Evolutionary conservation across 2,797 vertebrate genomes (phyloP).

Genomic region (Amazona finschi): DNA sequence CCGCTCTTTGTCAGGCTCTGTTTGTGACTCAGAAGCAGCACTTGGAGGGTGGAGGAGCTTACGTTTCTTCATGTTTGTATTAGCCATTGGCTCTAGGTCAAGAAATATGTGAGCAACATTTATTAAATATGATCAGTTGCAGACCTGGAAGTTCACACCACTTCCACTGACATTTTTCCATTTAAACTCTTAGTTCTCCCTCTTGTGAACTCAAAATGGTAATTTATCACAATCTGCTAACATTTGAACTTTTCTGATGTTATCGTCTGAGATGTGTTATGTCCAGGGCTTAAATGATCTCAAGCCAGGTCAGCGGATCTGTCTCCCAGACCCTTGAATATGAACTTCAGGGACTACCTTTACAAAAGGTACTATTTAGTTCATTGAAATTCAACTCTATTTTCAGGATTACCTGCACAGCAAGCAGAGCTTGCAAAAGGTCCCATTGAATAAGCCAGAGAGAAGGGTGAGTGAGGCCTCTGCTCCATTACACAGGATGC

Average conservation of each 20-base stretch:
- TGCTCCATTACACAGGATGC: background rate
- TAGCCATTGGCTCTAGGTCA: slow-evolving; percentile 29
- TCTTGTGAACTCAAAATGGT: background rate
- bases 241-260: background rate
- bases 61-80: slow-evolving; percentile 18
- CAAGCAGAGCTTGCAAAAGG: background rate
- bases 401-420: background rate
- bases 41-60: background rate
- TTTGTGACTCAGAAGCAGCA: slow-evolving; percentile 3
- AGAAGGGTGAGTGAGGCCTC: background rate
- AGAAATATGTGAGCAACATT: background rate
- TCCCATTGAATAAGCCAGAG: background rate
- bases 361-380: background rate
- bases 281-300: background rate
- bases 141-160: background rate
- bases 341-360: background rate
- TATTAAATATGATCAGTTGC: background rate
- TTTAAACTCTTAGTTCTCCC: slow-evolving; percentile 20
- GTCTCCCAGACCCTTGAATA: background rate
- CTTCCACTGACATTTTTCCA: slow-evolving; percentile 7
- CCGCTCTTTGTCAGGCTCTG: background rate
- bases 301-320: background rate
- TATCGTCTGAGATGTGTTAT: background rate
- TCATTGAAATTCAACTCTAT: background rate
- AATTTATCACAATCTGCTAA: background rate